These are phyloP conservation scores for Amphiprion clarkii DNA, from an alignment of 2,797 vertebrate genomes.

Conservation along the genomic window DNA sequence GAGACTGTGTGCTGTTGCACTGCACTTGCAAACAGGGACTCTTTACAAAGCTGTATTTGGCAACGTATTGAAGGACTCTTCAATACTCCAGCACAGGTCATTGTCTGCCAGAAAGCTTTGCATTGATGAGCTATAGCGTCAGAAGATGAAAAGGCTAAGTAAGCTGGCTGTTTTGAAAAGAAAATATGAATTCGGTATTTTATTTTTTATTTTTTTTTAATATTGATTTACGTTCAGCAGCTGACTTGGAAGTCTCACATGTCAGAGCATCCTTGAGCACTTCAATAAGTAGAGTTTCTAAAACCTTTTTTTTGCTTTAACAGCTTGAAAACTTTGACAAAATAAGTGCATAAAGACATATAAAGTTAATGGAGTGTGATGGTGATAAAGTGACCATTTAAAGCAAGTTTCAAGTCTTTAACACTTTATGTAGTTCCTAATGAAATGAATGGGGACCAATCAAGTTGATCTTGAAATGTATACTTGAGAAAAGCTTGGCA, in stretches of 20 bases:
- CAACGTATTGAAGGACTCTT: slow-evolving; percentile 40
- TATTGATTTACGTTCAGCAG: slow-evolving; percentile 8
- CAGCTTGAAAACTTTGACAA: background rate
- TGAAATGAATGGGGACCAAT: background rate
- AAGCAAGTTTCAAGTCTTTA: background rate
- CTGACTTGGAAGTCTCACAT: background rate
- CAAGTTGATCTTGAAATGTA: slow-evolving; percentile 3
- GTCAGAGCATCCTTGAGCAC: slow-evolving; percentile 6
- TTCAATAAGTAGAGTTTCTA: background rate
- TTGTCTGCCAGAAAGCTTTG: background rate
- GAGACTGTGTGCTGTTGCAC: background rate
- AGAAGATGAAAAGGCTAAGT: slow-evolving; percentile 11
- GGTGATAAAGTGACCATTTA: background rate
- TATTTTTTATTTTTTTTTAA: background rate
- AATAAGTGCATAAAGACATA: background rate
- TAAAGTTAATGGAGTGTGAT: background rate
- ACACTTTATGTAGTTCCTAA: slow-evolving; percentile 4
- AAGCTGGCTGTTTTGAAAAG: background rate
- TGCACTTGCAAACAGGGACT: background rate
- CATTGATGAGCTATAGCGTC: slow-evolving; percentile 6
- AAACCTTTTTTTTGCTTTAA: background rate
- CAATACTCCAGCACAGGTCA: slow-evolving; percentile 4
- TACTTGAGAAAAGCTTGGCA: slow-evolving; percentile 2
- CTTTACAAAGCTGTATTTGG: slow-evolving; percentile 13
- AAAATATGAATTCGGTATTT: background rate